Conservation (phyloP, 92 coral and sea anemone genomes). For the Blastomussa wellsi region DNA sequence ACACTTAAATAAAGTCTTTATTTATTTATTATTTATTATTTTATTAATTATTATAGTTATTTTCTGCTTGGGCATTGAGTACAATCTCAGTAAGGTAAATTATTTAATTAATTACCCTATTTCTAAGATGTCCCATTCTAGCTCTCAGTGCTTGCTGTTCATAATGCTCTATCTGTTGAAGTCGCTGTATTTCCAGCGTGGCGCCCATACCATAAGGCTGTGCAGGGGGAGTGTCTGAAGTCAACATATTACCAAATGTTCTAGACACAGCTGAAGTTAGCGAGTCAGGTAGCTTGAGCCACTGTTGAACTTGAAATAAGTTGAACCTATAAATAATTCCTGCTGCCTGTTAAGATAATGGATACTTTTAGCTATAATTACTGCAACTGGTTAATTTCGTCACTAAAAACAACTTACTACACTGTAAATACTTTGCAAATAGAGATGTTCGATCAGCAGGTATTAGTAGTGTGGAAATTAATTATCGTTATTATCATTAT, state of each 20-base stretch:
- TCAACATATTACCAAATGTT: constrained; percentile 63
- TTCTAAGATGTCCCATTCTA: constrained; percentile 56
- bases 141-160: constrained; percentile 88
- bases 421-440: no score
- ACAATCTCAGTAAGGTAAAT: no score
- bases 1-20: no score
- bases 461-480: no score
- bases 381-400: not conserved
- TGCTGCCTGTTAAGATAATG: constrained; percentile 59
- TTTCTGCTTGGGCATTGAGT: not conserved
- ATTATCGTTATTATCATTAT: no score
- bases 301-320: constrained; percentile 73
- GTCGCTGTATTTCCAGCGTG: constrained; percentile 88
- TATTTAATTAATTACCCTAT: constrained; percentile 47
- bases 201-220: constrained; percentile 84
- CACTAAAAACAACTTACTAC: no score
- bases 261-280: constrained; percentile 57
- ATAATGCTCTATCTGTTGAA: constrained; percentile 86
- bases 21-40: no score
- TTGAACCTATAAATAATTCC: constrained; percentile 83
- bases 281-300: constrained; percentile 80
- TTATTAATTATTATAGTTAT: not conserved
- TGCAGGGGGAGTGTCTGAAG: constrained; percentile 35
- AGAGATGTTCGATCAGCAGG: no score
- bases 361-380: not conserved